A percentile compares a stretch with the other conserved stretches of the same genome.
phyloP scores from a whole-genome alignment of 2,888 invertebrate species.

The Xiphydria camelus region DNA sequence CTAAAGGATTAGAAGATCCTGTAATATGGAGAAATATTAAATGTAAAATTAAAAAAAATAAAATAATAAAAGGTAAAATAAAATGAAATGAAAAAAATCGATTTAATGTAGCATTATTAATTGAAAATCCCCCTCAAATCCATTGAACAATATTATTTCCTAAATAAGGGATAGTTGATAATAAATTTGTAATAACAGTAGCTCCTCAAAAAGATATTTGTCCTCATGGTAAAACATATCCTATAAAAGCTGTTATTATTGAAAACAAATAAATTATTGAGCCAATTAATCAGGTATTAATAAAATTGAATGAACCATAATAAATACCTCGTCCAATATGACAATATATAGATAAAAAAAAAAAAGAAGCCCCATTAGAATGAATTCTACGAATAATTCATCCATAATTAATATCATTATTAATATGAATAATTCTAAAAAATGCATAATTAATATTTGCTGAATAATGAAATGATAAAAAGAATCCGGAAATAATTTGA shows the following conservation, averaged over 20 bases:
- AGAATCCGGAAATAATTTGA: too few species aligned
- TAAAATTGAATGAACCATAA: conserved; percentile 66
- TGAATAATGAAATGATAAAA: conserved; percentile 72
- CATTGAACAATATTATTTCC: conserved; percentile 68
- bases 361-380: conserved; percentile 73
- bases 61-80: conserved; percentile 70
- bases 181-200: conserved; percentile 76
- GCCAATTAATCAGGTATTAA: conserved; percentile 68
- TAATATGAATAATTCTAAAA: conserved; percentile 70
- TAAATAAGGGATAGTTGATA: conserved; percentile 73
- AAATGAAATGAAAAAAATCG: conserved; percentile 79
- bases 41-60: conserved; percentile 66
- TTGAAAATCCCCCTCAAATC: conserved; percentile 77
- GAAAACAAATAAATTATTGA: conserved; percentile 68
- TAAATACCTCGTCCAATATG: conserved; percentile 71
- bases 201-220: conserved; percentile 84
- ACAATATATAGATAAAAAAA: conserved; percentile 71
- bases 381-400: conserved; percentile 70
- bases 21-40: conserved; percentile 69
- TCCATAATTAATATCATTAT: conserved; percentile 71
- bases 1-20: conserved; percentile 71
- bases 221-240: conserved; percentile 77
- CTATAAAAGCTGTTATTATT: conserved; percentile 77
- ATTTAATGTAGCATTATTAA: conserved; percentile 74
- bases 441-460: conserved; percentile 68